Conservation (phyloP, 2,797 vertebrate genomes). For the Lutjanus argentimaculatus region DNA sequence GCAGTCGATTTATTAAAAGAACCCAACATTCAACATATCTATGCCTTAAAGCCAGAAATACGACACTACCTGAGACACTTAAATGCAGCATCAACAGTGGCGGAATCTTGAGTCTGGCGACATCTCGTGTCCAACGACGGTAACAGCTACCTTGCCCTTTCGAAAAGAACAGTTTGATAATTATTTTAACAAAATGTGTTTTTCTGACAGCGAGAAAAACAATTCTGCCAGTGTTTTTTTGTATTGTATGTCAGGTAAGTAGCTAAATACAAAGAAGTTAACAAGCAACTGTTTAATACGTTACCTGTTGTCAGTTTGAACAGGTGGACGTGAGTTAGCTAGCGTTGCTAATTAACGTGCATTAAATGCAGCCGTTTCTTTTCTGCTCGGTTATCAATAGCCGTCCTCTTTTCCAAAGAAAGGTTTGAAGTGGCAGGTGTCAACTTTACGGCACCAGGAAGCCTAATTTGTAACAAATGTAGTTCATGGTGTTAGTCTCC, state of each 20-base stretch:
- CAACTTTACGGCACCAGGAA: constrained; percentile 76
- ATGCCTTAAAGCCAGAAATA: rapidly evolving
- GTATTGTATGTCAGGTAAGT: not conserved
- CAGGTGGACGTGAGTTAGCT: constrained; percentile 1
- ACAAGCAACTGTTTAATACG: not conserved
- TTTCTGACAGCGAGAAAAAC: constrained; percentile 1
- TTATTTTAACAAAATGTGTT: not conserved
- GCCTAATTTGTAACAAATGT: constrained; percentile 84
- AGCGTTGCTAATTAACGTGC: constrained; percentile 15
- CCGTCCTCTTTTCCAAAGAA: constrained; percentile 42
- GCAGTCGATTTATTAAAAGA: not conserved
- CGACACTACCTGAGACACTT: not conserved
- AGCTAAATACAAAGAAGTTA: not conserved
- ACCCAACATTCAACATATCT: not conserved
- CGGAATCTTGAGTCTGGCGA: constrained; percentile 25
- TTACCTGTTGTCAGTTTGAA: not conserved
- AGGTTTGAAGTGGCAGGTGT: constrained; percentile 83
- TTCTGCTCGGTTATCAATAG: constrained; percentile 11
- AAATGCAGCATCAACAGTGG: constrained; percentile 7
- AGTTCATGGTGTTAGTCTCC: constrained; percentile 68
- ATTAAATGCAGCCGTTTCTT: constrained; percentile 14
- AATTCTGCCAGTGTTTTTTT: not conserved
- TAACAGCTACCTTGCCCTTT: rapidly evolving
- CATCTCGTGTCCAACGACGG: constrained; percentile 50
- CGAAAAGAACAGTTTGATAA: rapidly evolving